Evolutionary conservation across 2,888 invertebrate species (phyloP).

Genomic region (Hemistola chrysoprasaria): DNA sequence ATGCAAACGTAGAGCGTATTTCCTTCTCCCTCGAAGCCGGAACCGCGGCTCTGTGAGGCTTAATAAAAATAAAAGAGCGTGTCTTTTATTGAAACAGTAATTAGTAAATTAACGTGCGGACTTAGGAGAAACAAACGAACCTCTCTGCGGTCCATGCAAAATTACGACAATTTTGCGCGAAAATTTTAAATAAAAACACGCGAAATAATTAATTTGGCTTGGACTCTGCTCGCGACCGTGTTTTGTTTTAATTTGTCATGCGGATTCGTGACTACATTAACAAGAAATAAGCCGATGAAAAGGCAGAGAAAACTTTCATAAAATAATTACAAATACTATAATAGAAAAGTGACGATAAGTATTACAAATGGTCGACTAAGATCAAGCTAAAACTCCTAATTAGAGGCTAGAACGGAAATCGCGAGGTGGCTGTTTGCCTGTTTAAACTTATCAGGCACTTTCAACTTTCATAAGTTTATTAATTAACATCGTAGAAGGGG

Average conservation of each 20-base stretch:
- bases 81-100: slow-evolving; percentile 75
- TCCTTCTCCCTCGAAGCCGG: slow-evolving; percentile 66
- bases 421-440: slow-evolving; percentile 27
- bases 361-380: background rate
- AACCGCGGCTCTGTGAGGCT: slow-evolving; percentile 48
- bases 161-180: slow-evolving; percentile 50
- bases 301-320: too few species aligned
- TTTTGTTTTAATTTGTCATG: slow-evolving; percentile 20
- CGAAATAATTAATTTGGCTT: slow-evolving; percentile 29
- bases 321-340: too few species aligned
- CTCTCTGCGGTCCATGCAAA: slow-evolving; percentile 58
- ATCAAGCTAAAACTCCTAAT: slow-evolving; percentile 7
- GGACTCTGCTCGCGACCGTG: slow-evolving; percentile 9
- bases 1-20: slow-evolving; percentile 79
- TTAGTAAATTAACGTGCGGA: slow-evolving; percentile 77
- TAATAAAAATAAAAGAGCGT: slow-evolving; percentile 55
- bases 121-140: slow-evolving; percentile 68
- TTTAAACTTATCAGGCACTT: slow-evolving; percentile 32
- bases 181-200: slow-evolving; percentile 49
- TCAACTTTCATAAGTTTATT: slow-evolving; percentile 25
- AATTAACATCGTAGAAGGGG: slow-evolving; percentile 21
- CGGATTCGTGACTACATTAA: slow-evolving; percentile 1
- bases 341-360: too few species aligned
- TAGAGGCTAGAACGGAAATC: slow-evolving; percentile 15
- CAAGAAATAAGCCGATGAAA: background rate